phyloP scores from a whole-genome alignment of 2,113 vertebrate species.

The Megaceryle maxima region DNA sequence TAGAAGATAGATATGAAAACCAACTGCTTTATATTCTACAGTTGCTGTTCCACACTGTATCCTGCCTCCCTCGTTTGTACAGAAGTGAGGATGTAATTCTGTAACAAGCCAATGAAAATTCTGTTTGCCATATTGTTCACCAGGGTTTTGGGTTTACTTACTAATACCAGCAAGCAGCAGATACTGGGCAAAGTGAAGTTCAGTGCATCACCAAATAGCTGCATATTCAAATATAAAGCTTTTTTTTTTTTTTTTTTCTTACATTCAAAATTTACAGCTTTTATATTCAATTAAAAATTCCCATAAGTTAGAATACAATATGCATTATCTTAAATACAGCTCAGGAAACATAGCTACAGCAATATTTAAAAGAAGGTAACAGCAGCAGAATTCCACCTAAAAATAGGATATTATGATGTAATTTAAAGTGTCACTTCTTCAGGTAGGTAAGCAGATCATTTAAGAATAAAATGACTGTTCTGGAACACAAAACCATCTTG shows the following conservation, averaged over 20 bases:
- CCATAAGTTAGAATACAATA: constrained; percentile 54
- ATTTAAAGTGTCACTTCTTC: constrained; percentile 56
- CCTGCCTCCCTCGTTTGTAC: too few relatives aligned
- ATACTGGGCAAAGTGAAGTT: not conserved
- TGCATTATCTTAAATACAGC: constrained; percentile 52
- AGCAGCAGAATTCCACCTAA: constrained; percentile 68
- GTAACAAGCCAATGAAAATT: not conserved
- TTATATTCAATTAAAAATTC: constrained; percentile 65
- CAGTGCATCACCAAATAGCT: not conserved
- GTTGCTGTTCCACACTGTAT: not conserved
- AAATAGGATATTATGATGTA: constrained; percentile 56
- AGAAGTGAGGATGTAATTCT: not conserved
- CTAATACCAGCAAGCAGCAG: constrained; percentile 18
- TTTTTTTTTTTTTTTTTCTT: constrained; percentile 17
- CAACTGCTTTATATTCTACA: not conserved
- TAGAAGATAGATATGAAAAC: not conserved
- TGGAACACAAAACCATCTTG: constrained; percentile 14
- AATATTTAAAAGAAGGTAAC: constrained; percentile 57
- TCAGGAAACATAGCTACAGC: constrained; percentile 71
- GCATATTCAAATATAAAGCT: constrained; percentile 62
- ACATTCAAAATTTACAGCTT: constrained; percentile 66
- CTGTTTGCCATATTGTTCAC: not conserved
- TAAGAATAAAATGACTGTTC: constrained; percentile 29
- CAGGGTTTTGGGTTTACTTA: constrained; percentile 32
- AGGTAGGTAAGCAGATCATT: constrained; percentile 50